Evolutionary conservation across 1,140 invertebrate species (phyloP).

Genomic region (Magallana ariakensis): DNA sequence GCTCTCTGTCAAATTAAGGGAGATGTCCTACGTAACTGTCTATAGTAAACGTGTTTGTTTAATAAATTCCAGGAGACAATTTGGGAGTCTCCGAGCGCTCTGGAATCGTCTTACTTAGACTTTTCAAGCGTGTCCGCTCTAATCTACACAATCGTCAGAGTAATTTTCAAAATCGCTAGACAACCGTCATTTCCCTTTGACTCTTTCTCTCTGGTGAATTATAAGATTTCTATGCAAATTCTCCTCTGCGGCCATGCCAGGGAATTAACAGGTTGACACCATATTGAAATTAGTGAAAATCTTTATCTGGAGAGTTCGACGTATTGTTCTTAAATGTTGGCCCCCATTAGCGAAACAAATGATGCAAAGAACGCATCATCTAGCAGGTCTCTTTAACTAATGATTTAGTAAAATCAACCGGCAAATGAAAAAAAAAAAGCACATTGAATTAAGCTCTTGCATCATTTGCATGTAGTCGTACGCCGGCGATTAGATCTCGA

Average conservation of each 20-base stretch:
- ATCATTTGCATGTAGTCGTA: constrained; percentile 44
- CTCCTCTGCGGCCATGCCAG: background rate
- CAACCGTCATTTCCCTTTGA: constrained; percentile 24
- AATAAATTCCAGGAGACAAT: constrained; percentile 35
- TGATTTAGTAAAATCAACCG: constrained; percentile 47
- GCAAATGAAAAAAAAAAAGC: constrained; percentile 42
- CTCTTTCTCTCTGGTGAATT: constrained; percentile 37
- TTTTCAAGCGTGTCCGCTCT: background rate
- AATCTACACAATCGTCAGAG: background rate
- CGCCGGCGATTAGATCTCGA: constrained; percentile 32
- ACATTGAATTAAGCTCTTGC: constrained; percentile 36
- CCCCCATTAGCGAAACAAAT: constrained; percentile 32
- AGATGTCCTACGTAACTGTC: background rate
- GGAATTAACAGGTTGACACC: constrained; percentile 19
- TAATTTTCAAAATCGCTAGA: constrained; percentile 3
- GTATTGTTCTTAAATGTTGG: background rate
- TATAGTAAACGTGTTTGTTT: background rate
- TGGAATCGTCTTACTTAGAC: background rate
- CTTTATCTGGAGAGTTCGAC: constrained; percentile 25
- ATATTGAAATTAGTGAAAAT: constrained; percentile 45
- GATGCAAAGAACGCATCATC: background rate
- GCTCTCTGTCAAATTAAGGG: constrained; percentile 24
- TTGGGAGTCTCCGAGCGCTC: background rate
- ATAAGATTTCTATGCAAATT: constrained; percentile 41
- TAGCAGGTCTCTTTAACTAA: constrained; percentile 38